Percentiles rank a stretch among this genome's conserved stretches.
Evolutionary conservation across 2,113 vertebrate species (phyloP).

Genomic region (Rhadina sibilatrix): DNA sequence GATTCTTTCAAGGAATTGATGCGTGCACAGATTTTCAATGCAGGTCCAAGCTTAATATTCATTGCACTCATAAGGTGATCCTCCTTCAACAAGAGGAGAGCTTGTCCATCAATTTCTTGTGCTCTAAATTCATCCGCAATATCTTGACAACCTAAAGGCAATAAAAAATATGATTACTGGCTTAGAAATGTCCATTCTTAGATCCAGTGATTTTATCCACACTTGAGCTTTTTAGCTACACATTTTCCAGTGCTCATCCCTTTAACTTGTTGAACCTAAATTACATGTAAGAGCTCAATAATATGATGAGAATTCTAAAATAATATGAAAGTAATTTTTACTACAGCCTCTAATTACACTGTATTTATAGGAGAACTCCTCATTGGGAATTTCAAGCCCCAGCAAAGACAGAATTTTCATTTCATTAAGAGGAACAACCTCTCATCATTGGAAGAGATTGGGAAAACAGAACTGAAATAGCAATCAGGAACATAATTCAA

Average conservation of each 20-base stretch:
- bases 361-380: neutral
- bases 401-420: neutral
- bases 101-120: slow-evolving; percentile 98
- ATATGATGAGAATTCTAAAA: neutral
- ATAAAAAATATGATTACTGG: neutral
- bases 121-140: slow-evolving; percentile 93
- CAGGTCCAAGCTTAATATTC: slow-evolving; percentile 98
- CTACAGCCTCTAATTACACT: neutral
- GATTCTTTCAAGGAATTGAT: slow-evolving; percentile 94
- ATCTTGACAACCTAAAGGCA: slow-evolving; percentile 87
- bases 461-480: slow-evolving; percentile 25
- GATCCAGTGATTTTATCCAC: neutral
- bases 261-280: neutral
- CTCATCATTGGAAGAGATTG: neutral
- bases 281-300: neutral
- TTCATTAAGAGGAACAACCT: neutral
- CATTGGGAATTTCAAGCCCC: neutral
- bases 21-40: slow-evolving; percentile 96
- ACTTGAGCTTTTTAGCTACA: neutral
- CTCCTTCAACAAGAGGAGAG: slow-evolving; percentile 94
- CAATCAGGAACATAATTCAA: neutral
- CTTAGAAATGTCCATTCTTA: neutral
- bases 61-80: slow-evolving; percentile 98
- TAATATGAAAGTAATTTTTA: neutral
- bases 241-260: neutral